phyloP scores from a whole-genome alignment of 2,797 vertebrate genomes.

The Florisuga fusca region DNA sequence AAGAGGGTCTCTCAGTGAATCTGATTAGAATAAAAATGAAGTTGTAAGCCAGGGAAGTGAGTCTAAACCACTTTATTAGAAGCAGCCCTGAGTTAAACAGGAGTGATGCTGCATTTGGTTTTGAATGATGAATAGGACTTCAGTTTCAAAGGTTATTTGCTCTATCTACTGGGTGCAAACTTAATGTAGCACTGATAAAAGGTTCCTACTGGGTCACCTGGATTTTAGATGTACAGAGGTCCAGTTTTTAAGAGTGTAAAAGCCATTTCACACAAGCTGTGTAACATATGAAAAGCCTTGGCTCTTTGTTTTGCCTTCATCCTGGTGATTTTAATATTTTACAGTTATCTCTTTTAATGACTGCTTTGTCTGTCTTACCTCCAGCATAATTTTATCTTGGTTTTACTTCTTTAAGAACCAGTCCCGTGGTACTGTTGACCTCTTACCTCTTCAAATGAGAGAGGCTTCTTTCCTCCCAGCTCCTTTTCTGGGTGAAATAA shows the following conservation, averaged over 20 bases:
- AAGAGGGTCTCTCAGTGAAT: background rate
- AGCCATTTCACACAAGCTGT: accelerated
- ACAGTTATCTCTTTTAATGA: background rate
- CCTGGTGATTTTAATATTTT: background rate
- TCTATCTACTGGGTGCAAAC: background rate
- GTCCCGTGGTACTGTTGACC: background rate
- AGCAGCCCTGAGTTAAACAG: constrained; percentile 23
- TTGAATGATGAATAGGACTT: constrained; percentile 29
- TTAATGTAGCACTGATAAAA: background rate
- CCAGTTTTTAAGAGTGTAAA: background rate
- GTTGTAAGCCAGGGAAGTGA: background rate
- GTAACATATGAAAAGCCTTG: background rate
- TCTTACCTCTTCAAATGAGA: background rate
- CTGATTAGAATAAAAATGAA: constrained; percentile 24
- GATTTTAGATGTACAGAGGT: background rate
- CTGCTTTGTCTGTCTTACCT: background rate
- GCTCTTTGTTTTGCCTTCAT: background rate
- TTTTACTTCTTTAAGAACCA: background rate
- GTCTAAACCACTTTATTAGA: background rate
- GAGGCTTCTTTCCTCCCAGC: background rate
- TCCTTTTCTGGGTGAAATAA: background rate
- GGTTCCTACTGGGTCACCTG: background rate
- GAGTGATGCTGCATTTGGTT: background rate
- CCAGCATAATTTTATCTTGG: background rate
- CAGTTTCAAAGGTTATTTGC: constrained; percentile 28